Conservation (phyloP, 2,888 invertebrate genomes). For the Tetramorium bicarinatum region DNA sequence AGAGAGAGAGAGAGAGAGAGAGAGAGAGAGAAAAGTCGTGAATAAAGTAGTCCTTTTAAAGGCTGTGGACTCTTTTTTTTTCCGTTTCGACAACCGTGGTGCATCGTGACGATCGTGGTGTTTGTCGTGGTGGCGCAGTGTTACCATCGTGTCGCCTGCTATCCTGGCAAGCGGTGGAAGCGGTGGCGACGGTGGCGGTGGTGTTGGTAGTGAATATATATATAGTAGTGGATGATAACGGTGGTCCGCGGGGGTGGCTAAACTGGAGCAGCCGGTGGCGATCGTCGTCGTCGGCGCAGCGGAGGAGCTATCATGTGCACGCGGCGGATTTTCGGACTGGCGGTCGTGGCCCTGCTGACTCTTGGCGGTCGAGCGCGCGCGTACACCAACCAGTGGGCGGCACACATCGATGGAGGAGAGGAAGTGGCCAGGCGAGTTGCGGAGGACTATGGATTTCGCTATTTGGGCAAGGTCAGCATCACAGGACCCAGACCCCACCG, state of each 20-base stretch:
- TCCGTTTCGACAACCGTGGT: slow-evolving; percentile 29
- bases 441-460: slow-evolving; percentile 88
- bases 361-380: slow-evolving; percentile 75
- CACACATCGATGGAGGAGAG: slow-evolving; percentile 88
- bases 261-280: slow-evolving; percentile 69
- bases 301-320: slow-evolving; percentile 79
- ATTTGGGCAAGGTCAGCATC: slow-evolving; percentile 86
- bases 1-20: too few species aligned
- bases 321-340: slow-evolving; percentile 80
- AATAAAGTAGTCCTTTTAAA: not conserved
- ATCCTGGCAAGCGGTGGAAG: slow-evolving; percentile 34
- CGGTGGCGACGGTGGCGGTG: slow-evolving; percentile 65
- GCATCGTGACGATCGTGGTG: slow-evolving; percentile 54
- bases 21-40: too few species aligned
- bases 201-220: slow-evolving; percentile 62
- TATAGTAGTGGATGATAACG: slow-evolving; percentile 67
- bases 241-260: slow-evolving; percentile 56
- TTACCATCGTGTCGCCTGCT: slow-evolving; percentile 63
- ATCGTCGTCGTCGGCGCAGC: slow-evolving; percentile 61
- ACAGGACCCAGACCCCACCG: not conserved
- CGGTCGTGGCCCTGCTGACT: slow-evolving; percentile 75
- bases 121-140: slow-evolving; percentile 59
- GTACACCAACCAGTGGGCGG: slow-evolving; percentile 89
- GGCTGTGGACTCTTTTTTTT: not conserved
- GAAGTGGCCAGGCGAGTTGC: slow-evolving; percentile 87